phyloP scores from a whole-genome alignment of 2,797 vertebrate species.

The Rhinogobio ventralis region DNA sequence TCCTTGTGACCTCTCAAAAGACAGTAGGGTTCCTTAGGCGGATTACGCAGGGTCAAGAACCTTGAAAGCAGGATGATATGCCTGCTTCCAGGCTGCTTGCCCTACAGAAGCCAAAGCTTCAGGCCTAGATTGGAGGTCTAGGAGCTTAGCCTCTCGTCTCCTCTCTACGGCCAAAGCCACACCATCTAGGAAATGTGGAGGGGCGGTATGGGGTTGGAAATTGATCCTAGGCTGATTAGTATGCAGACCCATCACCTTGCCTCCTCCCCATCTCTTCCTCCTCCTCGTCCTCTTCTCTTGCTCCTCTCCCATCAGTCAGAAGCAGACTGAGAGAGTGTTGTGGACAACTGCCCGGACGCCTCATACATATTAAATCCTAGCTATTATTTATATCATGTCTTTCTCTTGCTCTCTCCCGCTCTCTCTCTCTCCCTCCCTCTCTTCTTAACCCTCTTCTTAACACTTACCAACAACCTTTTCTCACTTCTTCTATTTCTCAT shows the following conservation, averaged over 20 bases:
- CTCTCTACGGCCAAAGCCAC: slow-evolving; percentile 43
- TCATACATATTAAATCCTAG: slow-evolving; percentile 85
- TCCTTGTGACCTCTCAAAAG: slow-evolving; percentile 71
- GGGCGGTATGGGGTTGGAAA: slow-evolving; percentile 67
- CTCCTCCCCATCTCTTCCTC: slow-evolving; percentile 46
- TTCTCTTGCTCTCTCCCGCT: slow-evolving; percentile 77
- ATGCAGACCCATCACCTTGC: slow-evolving; percentile 75
- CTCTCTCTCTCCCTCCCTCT: slow-evolving; percentile 76
- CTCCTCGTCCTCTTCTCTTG: slow-evolving; percentile 53
- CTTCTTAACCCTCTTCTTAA: slow-evolving; percentile 75
- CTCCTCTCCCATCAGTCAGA: slow-evolving; percentile 82
- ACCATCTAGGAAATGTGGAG: slow-evolving; percentile 49
- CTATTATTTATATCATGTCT: slow-evolving; percentile 66
- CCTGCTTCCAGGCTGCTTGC: slow-evolving; percentile 57
- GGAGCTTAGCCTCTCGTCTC: slow-evolving; percentile 63
- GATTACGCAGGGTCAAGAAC: slow-evolving; percentile 79
- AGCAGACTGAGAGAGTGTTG: slow-evolving; percentile 79
- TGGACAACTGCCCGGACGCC: slow-evolving; percentile 84
- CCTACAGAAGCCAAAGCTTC: slow-evolving; percentile 34
- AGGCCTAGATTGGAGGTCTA: slow-evolving; percentile 42
- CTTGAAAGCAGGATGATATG: slow-evolving; percentile 73
- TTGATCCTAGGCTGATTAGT: slow-evolving; percentile 85
- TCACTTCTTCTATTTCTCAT: slow-evolving; percentile 40
- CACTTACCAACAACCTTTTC: slow-evolving; percentile 56
- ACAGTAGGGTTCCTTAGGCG: slow-evolving; percentile 75